Evolutionary conservation across 2,888 invertebrate species (phyloP).

Genomic region (Taenaris catops): DNA sequence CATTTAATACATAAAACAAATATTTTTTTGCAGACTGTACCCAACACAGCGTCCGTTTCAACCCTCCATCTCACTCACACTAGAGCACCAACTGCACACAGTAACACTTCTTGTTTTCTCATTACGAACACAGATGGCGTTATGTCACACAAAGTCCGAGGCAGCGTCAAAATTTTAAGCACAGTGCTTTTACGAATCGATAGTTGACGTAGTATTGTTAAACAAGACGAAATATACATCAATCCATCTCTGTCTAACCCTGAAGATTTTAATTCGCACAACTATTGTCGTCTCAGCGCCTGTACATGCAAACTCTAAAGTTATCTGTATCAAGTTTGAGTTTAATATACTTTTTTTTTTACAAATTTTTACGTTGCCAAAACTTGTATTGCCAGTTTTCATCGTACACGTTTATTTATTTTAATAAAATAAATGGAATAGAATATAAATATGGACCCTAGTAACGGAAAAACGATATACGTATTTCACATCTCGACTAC

Average conservation of each 20-base stretch:
- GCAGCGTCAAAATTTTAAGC: conserved; percentile 27
- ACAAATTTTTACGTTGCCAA: no score
- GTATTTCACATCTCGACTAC: conserved; percentile 47
- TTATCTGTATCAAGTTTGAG: conserved; percentile 1
- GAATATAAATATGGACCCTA: conserved; percentile 28
- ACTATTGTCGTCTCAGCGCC: conserved; percentile 20
- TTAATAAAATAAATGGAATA: conserved; percentile 12
- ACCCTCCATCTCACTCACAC: conserved; percentile 43
- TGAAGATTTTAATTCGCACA: conserved; percentile 5
- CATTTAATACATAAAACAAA: no score
- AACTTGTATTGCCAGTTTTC: no score
- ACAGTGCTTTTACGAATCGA: conserved; percentile 28
- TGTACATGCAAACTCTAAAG: conserved; percentile 4
- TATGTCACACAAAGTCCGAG: conserved; percentile 19
- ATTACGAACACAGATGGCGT: conserved; percentile 38
- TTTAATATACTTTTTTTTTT: no score
- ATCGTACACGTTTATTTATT: no score
- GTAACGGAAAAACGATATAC: conserved; percentile 37
- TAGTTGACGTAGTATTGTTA: conserved; percentile 17
- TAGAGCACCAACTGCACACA: conserved; percentile 18
- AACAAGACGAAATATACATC: conserved; percentile 8
- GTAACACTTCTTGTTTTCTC: conserved; percentile 25
- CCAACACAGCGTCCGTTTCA: conserved; percentile 54
- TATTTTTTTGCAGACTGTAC: conserved; percentile 42
- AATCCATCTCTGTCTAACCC: conserved; percentile 7